Conservation (phyloP, 2,888 invertebrate species). For the Bibio marci region DNA sequence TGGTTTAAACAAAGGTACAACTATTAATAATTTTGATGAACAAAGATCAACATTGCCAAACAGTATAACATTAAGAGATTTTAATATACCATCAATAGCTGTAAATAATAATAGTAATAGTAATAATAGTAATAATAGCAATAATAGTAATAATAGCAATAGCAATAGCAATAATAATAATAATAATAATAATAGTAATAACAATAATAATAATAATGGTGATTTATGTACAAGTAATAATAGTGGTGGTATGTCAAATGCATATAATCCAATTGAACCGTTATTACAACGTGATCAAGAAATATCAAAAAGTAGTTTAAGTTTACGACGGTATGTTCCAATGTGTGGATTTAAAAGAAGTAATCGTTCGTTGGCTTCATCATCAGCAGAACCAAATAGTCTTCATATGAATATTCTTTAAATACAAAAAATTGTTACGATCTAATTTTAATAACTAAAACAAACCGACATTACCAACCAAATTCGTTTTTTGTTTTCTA, state of each 20-base stretch:
- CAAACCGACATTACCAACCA: too few species aligned
- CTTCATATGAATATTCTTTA: too few species aligned
- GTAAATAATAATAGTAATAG: not conserved
- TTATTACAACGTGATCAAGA: slow-evolving; percentile 7
- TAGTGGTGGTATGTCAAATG: not conserved
- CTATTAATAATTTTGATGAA: slow-evolving; percentile 10
- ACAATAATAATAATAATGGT: slow-evolving; percentile 6
- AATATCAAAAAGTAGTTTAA: slow-evolving; percentile 5
- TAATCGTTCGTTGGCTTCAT: not conserved
- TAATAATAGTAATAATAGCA: not conserved
- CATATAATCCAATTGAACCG: slow-evolving; percentile 12
- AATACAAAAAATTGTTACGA: too few species aligned
- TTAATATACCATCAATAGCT: slow-evolving; percentile 8
- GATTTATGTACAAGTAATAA: not conserved
- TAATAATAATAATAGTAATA: slow-evolving; percentile 3
- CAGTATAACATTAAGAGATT: slow-evolving; percentile 4
- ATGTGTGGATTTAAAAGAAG: slow-evolving; percentile 9
- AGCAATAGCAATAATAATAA: not conserved
- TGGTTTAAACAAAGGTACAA: not conserved
- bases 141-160: slow-evolving; percentile 1
- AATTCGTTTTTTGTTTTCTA: too few species aligned
- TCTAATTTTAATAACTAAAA: too few species aligned
- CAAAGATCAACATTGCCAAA: slow-evolving; percentile 2
- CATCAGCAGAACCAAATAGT: too few species aligned
- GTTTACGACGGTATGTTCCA: slow-evolving; percentile 11